phyloP scores from a whole-genome alignment of 2,888 invertebrate genomes.

The Agrotis clavis region DNA sequence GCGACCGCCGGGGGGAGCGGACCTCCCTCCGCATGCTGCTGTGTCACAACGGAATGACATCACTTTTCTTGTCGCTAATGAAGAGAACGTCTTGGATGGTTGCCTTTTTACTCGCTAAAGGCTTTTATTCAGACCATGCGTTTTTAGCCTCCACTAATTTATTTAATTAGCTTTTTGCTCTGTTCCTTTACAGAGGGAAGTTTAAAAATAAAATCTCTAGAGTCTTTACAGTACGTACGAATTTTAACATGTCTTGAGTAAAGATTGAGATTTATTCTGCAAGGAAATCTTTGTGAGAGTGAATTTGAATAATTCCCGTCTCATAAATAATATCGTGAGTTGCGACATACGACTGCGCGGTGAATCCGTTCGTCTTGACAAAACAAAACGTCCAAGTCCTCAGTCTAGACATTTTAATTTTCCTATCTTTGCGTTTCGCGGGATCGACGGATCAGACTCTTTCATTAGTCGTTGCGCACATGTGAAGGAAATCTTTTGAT shows the following conservation, averaged over 20 bases:
- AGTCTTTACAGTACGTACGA: slow-evolving; percentile 47
- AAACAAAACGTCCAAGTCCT: slow-evolving; percentile 81
- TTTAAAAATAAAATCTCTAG: slow-evolving; percentile 46
- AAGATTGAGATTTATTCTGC: slow-evolving; percentile 66
- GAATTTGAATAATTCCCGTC: slow-evolving; percentile 74
- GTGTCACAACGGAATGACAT: slow-evolving; percentile 90
- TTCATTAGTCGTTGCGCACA: slow-evolving; percentile 84
- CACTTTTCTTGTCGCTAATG: slow-evolving; percentile 91
- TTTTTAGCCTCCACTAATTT: slow-evolving; percentile 73
- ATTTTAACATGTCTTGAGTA: slow-evolving; percentile 46
- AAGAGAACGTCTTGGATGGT: slow-evolving; percentile 88
- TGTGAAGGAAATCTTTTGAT: slow-evolving; percentile 88
- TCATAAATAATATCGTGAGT: slow-evolving; percentile 71
- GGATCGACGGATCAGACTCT: slow-evolving; percentile 84
- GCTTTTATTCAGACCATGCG: slow-evolving; percentile 76
- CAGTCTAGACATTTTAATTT: slow-evolving; percentile 91
- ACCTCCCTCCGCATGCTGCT: slow-evolving; percentile 84
- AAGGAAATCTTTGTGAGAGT: slow-evolving; percentile 61
- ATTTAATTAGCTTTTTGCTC: slow-evolving; percentile 75
- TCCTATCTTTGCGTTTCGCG: slow-evolving; percentile 85
- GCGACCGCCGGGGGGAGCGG: slow-evolving; percentile 85
- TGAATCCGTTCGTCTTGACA: slow-evolving; percentile 72
- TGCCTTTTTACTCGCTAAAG: slow-evolving; percentile 80
- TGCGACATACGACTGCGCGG: slow-evolving; percentile 66
- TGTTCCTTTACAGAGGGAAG: slow-evolving; percentile 34